phyloP scores from a whole-genome alignment of 2,797 vertebrate species.

The Coilia nasus region DNA sequence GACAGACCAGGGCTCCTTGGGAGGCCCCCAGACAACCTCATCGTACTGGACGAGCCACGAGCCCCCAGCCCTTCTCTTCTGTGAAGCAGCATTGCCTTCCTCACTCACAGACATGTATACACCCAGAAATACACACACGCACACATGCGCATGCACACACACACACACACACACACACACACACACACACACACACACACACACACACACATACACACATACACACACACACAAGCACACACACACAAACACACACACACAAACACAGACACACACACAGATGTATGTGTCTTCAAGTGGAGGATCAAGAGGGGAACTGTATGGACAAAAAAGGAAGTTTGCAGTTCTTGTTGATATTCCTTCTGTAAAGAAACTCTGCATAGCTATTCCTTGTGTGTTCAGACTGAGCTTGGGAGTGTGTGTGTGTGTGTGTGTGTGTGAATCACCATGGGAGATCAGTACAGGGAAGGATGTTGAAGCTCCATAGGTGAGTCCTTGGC shows the following conservation, averaged over 20 bases:
- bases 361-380: background rate
- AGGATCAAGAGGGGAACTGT: background rate
- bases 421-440: background rate
- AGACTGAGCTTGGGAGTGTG: background rate
- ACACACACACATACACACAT: background rate
- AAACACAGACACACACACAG: too few species aligned
- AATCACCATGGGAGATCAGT: background rate
- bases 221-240: too few species aligned
- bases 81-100: background rate
- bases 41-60: constrained; percentile 51
- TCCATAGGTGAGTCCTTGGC: background rate
- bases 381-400: background rate
- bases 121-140: background rate
- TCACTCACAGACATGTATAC: background rate
- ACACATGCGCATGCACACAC: constrained; percentile 10
- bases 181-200: constrained; percentile 21
- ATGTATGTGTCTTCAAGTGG: background rate
- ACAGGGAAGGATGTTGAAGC: background rate
- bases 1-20: constrained; percentile 20
- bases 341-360: background rate
- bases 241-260: too few species aligned
- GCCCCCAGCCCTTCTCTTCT: constrained; percentile 22
- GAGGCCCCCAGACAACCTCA: constrained; percentile 51
- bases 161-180: constrained; percentile 8
- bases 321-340: background rate